Base-by-base conservation (phyloP, 2,888 invertebrate genomes). In the Glaucopsyche alexis region DNA sequence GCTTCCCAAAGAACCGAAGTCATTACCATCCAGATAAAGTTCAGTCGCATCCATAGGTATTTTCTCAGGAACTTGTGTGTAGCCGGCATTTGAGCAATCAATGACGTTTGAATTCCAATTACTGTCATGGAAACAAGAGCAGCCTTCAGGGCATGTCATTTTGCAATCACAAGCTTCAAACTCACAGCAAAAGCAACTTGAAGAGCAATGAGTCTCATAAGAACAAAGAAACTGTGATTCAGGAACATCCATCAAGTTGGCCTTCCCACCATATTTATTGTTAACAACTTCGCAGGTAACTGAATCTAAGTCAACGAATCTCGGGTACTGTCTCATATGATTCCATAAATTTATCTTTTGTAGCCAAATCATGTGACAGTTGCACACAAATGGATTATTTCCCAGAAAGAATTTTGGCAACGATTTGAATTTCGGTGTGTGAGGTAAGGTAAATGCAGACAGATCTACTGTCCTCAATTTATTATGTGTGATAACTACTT, bases 1-100 rank as follows among this genome's bases (percentile, higher is more conserved):
- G 85, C 96, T 96, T 74, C 95, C 95, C 45, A 98, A 93, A 71
- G 95, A 94, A 19, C 95, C 94, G 78, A 97, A 94, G 82, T 96
- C 94, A 85, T 97, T 97, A 16, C 97, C 97, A 85, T 97, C 97
- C 75, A 98, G 94, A 86, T 96, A 96, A 73, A 97, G 95, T 87
- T 97, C 96, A 55, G 97, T 97, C 45, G 97, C 97, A 85, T 97
- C 97, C 96, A 97, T 97, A 0, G 97, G 97, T 79, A 97, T 95
- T 81, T 95, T 95, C 75, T 95, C 95, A 2, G 97, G 97, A 72
- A 97, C 94, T 80, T 93, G 93, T 74, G 94, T 95, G 82, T 96
- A 96, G 55, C 95, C 95, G 50, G 95, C 95, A 83, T 95, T 95
- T 75, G 96, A 96, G 83, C 97, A 97, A 85, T 96, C 96, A 71